Evolutionary conservation across 2,113 vertebrate genomes (phyloP), one percentile per base, ranked within the genome.

Genomic region (Cebidichthys violaceus): DNA sequence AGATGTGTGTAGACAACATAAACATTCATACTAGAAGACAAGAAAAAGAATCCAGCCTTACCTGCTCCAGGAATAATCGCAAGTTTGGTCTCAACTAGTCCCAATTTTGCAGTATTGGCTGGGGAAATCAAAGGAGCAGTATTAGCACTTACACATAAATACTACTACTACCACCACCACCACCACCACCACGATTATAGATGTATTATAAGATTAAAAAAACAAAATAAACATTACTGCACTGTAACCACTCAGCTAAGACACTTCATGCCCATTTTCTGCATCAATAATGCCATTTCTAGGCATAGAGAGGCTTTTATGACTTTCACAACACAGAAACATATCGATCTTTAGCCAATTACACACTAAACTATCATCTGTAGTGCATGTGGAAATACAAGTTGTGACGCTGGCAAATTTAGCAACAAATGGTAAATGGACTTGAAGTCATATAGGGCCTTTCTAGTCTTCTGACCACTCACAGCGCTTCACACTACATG

Each of bases 1-100:
- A 47, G 27, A 17, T 11, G 7, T 59, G 29, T 47, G 20, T 4
- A 68, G 20, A 62, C 11, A 79, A 31, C 13, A 47, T 1, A 10
- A 18, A 61, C 3, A 37, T 4, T 3, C 2, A n/a, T 29, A 62
- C 1, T 20, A 18, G 20, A 50, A 41, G 72, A 35, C 0, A 67
- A 27, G 1, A 37, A 75, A 47, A 35, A 35, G 37, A 70, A 41
- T 24, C 24, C 94, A 67, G 6, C 10, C 95, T 94, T 95, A 99
- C 98, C 98, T 96, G 96, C 98, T 88, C 98, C 98, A 41, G 97
- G 97, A 94, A 98, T 98, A 77, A 98, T 98, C 0, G 97, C 98
- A 86, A 99, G 84, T 90, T 97, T 99, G 8, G 98, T 96, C 93
- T 99, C 98, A 75, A 99, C 97, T 4, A 99, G 93, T 72, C 98